Evolutionary conservation across 2,888 invertebrate genomes (phyloP), one percentile per base, ranked within the genome.

Genomic region (Psococerastis gibbosa): DNA sequence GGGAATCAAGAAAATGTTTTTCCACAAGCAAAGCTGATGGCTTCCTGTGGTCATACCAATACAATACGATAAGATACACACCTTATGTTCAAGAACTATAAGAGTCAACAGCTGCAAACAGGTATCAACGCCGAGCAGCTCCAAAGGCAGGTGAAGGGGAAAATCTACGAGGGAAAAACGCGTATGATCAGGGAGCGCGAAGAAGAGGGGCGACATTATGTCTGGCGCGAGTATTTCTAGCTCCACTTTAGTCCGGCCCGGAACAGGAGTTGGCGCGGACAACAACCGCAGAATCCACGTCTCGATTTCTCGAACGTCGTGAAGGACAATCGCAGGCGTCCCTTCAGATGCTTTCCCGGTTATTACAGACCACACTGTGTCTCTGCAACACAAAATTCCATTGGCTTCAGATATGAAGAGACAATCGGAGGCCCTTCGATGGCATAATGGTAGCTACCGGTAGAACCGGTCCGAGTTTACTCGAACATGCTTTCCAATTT

Each of bases 181-280:
- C 16, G 97, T 99, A 59, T 97, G 94, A 64, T 97, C 98, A 11
- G 95, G 95, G 52, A 95, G 66, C 35, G 94, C 94, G 64, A 98
- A 98, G 48, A 89, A 69, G 45, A 98, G 65, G 18, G 68, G 66
- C 15, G 38, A 4, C 55, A 88, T 87, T 43, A 84, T 73, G 46
- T 78, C 76, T 9, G 79, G 77, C 32, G 92, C 89, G 53, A 97
- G 66, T 49, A 97, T 79, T 65, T 91, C 87, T 45, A 38, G 38
- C 22, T 48, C 47, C 20, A 20, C 50, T 59, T 85, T 75, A 9
- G 98, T 98, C 65, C 91, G 92, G 45, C 91, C 89, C 27, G 98
- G 98, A 46, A 98, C 89, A 3, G 97, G 95, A 43, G 98, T 97
- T 2, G 98, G 98, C 45, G 97, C 87, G 51, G 94, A 95, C 35